A percentile compares a stretch with the other conserved stretches of the same genome.
phyloP scores from a whole-genome alignment of 2,113 vertebrate species.

The Dissostichus mawsoni region DNA sequence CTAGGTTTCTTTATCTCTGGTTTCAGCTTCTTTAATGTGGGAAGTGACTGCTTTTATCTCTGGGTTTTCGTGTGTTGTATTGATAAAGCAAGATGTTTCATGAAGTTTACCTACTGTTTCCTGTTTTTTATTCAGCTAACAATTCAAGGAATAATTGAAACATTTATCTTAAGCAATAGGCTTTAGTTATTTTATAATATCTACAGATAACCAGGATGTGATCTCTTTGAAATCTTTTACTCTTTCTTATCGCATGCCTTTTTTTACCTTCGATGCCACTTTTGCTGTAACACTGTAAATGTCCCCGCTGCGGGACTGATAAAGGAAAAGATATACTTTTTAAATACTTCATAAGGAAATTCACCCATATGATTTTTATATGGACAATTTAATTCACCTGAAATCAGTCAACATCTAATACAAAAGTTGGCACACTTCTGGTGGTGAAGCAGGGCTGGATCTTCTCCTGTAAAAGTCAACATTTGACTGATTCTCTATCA shows the following conservation, averaged over 20 bases:
- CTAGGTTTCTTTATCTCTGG: background rate
- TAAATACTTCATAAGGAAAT: background rate
- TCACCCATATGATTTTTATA: constrained; percentile 27
- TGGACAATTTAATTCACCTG: constrained; percentile 9
- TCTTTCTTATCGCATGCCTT: too few species aligned
- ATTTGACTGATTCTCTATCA: background rate
- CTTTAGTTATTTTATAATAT: background rate
- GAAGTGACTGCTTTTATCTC: background rate
- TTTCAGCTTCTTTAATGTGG: background rate
- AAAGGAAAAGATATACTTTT: too few species aligned
- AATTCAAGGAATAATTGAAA: background rate
- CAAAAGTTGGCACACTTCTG: background rate
- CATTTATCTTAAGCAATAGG: background rate
- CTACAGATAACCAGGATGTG: background rate
- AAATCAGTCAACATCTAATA: background rate
- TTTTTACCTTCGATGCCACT: too few species aligned
- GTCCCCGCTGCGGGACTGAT: too few species aligned
- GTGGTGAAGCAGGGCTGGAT: background rate
- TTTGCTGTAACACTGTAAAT: too few species aligned
- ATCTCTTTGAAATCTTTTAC: background rate
- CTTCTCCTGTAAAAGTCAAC: background rate
- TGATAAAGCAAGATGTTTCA: background rate
- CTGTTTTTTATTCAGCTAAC: background rate
- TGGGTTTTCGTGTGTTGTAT: background rate
- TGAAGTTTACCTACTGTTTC: background rate